Base-by-base conservation (phyloP, 1,140 invertebrate species). In the Anastrepha ludens region DNA sequence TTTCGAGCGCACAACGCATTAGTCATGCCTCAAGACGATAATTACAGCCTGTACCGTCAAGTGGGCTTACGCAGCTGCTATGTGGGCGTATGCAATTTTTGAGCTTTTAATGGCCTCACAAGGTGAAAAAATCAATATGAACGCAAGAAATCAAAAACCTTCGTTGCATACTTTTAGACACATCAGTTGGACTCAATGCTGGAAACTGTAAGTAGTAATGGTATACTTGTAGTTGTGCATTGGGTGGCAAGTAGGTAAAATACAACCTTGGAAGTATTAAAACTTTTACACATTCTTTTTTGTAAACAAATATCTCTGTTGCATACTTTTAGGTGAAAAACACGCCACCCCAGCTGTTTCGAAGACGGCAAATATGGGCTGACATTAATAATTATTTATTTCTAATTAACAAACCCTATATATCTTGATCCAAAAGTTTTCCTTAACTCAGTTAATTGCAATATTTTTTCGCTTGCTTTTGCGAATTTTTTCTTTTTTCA, bases 11-110 rank as follows among this genome's bases (percentile, higher is more conserved):
- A 20, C n/a, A 81, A 81, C 47, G 50, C 74, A 55, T 81, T 81
- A 81, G 74, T 55, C 8, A 81, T 55, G 47, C 13, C 74, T 81
- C 74, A 55, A 81, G 74, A 81, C 74, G 74, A 81, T 81, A 81
- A 81, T 81, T 81, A 81, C 74, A 20, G 70, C 70, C 44, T 47
- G 47, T 13, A 41, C 44, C 44, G 44, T 81, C 50, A 11, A 58
- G n/a, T 58, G 39, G 41, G 9, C 29, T 74, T 41, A 47, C 6
- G 70, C 13, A 29, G 29, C 29, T 29, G 17, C 11, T 64, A 47
- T n/a, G 74, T 55, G 74, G 74, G 74, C 47, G 44, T 41, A 13
- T 50, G 17, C 17, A 20, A 17, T 50, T 55, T 78, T 78, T 20
- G 41, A 78, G 70, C 15, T 47, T 47, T 67, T 67, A 67, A 17